These are phyloP conservation scores for Petrocephalus schoutedeni DNA, from an alignment of 2,797 vertebrate genomes.

Conservation along the genomic window DNA sequence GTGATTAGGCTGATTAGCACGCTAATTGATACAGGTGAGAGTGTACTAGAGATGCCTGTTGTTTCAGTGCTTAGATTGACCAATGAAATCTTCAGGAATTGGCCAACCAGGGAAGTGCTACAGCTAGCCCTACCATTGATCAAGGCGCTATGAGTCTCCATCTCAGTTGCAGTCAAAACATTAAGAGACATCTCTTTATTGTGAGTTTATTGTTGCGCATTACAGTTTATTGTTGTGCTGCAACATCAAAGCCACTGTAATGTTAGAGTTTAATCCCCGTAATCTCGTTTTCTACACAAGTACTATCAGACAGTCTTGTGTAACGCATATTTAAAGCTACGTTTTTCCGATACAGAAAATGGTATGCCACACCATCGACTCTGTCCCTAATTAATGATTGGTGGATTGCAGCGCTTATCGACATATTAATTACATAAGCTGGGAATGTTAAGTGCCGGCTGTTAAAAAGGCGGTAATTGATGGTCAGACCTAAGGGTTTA, in stretches of 20 bases:
- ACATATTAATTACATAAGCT: slow-evolving; percentile 26
- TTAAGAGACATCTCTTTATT: background rate
- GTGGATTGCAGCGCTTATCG: slow-evolving; percentile 6
- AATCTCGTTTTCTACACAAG: background rate
- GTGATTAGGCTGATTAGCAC: background rate
- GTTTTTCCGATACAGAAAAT: background rate
- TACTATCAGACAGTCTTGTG: background rate
- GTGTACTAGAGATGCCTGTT: background rate
- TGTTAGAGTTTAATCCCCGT: background rate
- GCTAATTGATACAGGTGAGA: background rate
- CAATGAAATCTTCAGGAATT: background rate
- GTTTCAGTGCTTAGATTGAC: background rate
- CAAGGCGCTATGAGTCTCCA: background rate
- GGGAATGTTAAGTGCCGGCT: slow-evolving; percentile 21
- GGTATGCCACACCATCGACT: background rate
- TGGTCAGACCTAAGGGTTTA: slow-evolving; percentile 19
- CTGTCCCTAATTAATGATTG: slow-evolving; percentile 20
- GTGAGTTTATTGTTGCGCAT: background rate
- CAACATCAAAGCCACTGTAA: background rate
- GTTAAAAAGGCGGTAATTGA: slow-evolving; percentile 27
- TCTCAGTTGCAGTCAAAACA: background rate
- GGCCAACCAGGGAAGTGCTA: background rate
- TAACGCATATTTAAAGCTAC: background rate
- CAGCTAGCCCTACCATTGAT: background rate
- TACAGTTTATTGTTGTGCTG: background rate